These are phyloP conservation scores for Hyaena hyaena DNA, from an alignment of 2,113 vertebrate species.

Conservation along the genomic window DNA sequence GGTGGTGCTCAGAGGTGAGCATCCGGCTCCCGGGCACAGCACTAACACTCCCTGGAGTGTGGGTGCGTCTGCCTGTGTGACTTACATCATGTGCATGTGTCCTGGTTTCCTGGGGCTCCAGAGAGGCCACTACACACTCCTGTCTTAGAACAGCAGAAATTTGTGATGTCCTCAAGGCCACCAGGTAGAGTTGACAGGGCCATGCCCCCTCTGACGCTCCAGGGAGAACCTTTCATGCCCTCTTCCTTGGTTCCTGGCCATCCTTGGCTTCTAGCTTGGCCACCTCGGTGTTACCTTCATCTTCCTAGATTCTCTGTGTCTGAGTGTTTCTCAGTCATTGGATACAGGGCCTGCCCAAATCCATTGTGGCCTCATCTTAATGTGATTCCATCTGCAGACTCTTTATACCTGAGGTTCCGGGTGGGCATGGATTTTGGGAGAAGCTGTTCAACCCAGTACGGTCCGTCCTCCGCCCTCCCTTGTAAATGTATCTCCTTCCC, in stretches of 20 bases:
- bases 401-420: neutral
- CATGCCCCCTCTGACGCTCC: neutral
- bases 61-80: neutral
- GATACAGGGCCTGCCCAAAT: neutral
- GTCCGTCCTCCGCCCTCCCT: fast-evolving
- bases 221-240: neutral
- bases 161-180: neutral
- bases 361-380: neutral
- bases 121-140: neutral
- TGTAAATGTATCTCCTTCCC: neutral
- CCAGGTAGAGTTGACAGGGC: neutral
- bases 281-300: neutral
- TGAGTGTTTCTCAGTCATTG: neutral
- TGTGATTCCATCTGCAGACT: neutral
- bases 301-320: neutral
- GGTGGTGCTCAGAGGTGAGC: neutral
- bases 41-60: neutral
- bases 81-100: neutral
- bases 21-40: neutral
- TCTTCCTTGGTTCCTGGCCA: neutral
- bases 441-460: neutral
- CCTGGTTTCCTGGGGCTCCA: neutral
- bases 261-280: neutral
- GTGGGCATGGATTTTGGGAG: neutral
- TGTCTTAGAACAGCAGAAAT: neutral